These are phyloP conservation scores for Dasyornis broadbenti DNA, from an alignment of 2,113 vertebrate genomes.

Conservation along the genomic window DNA sequence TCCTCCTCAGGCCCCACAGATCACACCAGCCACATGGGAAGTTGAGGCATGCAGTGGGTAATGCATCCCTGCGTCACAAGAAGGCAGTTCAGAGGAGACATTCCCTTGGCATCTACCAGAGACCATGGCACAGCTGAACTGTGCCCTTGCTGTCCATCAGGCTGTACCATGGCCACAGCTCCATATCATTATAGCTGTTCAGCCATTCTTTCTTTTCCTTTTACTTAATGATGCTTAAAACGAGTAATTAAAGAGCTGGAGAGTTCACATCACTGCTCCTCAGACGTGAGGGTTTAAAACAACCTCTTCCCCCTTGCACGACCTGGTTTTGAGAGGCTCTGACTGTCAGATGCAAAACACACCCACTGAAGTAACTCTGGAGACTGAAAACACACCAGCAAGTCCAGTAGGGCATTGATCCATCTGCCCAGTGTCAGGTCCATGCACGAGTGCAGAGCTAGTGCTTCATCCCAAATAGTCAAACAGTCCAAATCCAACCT, in stretches of 20 bases:
- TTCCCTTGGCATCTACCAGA: background rate
- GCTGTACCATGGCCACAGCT: background rate
- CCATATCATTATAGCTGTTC: accelerated
- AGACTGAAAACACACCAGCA: background rate
- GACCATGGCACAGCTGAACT: background rate
- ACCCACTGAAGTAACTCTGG: background rate
- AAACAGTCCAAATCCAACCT: background rate
- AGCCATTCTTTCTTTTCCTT: background rate
- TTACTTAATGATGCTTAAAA: background rate
- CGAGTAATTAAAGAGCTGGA: background rate
- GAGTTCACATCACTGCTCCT: background rate
- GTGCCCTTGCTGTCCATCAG: background rate
- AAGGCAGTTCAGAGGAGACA: background rate
- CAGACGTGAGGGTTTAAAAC: background rate
- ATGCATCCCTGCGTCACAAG: background rate
- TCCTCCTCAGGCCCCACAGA: background rate
- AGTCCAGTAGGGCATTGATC: background rate
- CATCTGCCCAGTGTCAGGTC: background rate
- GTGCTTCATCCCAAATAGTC: background rate
- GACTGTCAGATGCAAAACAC: background rate
- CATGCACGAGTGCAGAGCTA: background rate
- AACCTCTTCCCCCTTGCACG: background rate
- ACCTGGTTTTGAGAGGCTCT: background rate
- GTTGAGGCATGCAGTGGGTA: background rate
- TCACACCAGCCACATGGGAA: background rate